These are phyloP conservation scores for Aleiodes alternator DNA, from an alignment of 2,888 invertebrate species.

Conservation along the genomic window DNA sequence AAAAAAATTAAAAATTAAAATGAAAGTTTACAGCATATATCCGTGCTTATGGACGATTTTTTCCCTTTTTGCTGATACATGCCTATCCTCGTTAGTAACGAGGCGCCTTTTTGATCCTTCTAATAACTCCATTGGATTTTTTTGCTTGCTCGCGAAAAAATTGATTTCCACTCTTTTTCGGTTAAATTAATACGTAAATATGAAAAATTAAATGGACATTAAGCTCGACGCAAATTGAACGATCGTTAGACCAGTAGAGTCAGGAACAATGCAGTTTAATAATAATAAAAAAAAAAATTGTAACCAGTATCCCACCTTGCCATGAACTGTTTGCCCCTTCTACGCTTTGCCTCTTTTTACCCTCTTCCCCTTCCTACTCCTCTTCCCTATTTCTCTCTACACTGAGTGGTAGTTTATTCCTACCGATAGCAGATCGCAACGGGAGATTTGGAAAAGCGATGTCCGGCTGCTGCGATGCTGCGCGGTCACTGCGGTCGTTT, in stretches of 20 bases:
- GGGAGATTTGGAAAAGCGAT: conserved; percentile 63
- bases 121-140: no score
- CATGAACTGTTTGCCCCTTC: neutral
- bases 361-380: neutral
- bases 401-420: conserved; percentile 61
- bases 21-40: conserved; percentile 14
- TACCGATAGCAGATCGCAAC: conserved; percentile 63
- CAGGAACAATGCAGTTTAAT: no score
- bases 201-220: no score
- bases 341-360: conserved; percentile 10
- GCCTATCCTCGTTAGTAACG: neutral
- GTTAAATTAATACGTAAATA: no score
- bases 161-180: no score
- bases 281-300: no score
- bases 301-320: neutral
- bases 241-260: no score
- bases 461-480: conserved; percentile 54
- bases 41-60: no score
- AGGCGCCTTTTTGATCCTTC: neutral
- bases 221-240: no score
- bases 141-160: no score
- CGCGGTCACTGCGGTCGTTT: conserved; percentile 45
- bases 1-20: conserved; percentile 13
- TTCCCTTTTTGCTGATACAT: neutral
- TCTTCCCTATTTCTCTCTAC: conserved; percentile 30